These are phyloP conservation scores for Melanostigma gelatinosum DNA, from an alignment of 2,113 vertebrate genomes.

Conservation along the genomic window DNA sequence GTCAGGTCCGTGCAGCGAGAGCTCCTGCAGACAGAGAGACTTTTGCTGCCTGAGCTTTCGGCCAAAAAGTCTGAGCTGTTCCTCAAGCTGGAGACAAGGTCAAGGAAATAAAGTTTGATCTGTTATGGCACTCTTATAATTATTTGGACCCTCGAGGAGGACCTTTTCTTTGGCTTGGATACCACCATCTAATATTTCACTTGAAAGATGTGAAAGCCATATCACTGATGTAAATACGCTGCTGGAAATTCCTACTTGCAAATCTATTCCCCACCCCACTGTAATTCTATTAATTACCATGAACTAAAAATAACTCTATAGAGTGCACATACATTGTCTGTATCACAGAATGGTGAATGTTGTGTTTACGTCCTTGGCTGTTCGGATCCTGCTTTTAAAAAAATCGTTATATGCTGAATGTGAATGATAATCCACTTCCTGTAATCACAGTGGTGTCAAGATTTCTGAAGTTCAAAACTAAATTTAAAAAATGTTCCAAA, in stretches of 20 bases:
- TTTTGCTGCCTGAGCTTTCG: slow-evolving; percentile 45
- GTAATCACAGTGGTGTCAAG: background rate
- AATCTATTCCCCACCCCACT: slow-evolving; percentile 32
- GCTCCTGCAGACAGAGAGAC: slow-evolving; percentile 60
- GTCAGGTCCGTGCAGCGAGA: slow-evolving; percentile 57
- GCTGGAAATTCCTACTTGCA: slow-evolving; percentile 43
- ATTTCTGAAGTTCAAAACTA: background rate
- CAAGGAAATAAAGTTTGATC: slow-evolving; percentile 78
- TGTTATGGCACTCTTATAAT: slow-evolving; percentile 78
- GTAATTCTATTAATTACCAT: slow-evolving; percentile 34
- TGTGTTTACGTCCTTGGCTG: background rate
- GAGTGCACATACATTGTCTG: background rate
- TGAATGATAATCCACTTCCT: background rate
- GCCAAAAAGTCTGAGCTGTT: slow-evolving; percentile 70
- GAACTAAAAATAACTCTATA: background rate
- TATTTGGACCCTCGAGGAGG: slow-evolving; percentile 76
- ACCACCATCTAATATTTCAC: slow-evolving; percentile 73
- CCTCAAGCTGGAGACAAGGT: slow-evolving; percentile 73
- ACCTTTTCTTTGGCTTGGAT: slow-evolving; percentile 77
- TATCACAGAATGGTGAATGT: background rate
- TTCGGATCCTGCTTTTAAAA: background rate
- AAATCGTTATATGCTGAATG: background rate
- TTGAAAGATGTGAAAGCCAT: slow-evolving; percentile 66
- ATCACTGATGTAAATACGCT: slow-evolving; percentile 43
- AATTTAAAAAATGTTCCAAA: background rate